Conservation (phyloP, 2,797 vertebrate genomes). For the Staurois parvus region DNA sequence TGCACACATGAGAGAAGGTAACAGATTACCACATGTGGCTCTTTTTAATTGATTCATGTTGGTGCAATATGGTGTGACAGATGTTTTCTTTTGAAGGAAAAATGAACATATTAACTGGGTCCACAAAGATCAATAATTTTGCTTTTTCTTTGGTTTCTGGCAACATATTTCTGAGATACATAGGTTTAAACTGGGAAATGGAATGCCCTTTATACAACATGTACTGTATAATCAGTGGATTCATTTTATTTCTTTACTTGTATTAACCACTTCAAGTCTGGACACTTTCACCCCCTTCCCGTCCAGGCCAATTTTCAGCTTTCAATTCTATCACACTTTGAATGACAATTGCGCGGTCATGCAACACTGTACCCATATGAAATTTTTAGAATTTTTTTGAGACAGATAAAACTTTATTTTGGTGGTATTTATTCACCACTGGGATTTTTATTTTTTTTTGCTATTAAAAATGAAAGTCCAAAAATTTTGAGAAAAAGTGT, state of each 20-base stretch:
- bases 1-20: slow-evolving; percentile 9
- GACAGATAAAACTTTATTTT: too few relatives aligned
- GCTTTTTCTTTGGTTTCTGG: slow-evolving; percentile 5
- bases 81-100: slow-evolving; percentile 33
- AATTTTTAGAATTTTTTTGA: too few relatives aligned
- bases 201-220: background rate
- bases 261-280: too few relatives aligned
- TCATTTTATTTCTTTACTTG: background rate
- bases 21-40: slow-evolving; percentile 36
- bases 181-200: background rate
- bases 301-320: too few relatives aligned
- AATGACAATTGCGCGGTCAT: too few relatives aligned
- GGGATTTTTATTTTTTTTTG: too few relatives aligned
- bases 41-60: slow-evolving; percentile 33
- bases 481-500: too few relatives aligned
- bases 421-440: too few relatives aligned
- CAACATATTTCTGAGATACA: background rate
- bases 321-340: too few relatives aligned
- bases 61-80: slow-evolving; percentile 44
- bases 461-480: too few relatives aligned
- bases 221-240: background rate
- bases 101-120: slow-evolving; percentile 26
- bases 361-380: too few relatives aligned
- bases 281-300: too few relatives aligned
- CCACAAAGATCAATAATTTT: slow-evolving; percentile 34